Conservation (phyloP, 2,888 invertebrate genomes). For the Torymus texanus region DNA sequence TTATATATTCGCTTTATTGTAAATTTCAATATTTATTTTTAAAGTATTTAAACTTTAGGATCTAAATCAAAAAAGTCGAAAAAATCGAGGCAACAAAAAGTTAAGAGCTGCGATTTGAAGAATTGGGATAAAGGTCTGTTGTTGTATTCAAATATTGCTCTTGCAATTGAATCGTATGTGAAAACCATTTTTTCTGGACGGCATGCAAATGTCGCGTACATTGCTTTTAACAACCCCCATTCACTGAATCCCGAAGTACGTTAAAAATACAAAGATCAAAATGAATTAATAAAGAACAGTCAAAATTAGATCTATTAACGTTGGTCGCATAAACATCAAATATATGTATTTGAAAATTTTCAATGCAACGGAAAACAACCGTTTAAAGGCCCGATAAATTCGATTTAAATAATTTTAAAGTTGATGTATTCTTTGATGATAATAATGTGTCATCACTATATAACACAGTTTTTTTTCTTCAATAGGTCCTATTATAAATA, state of each 20-base stretch:
- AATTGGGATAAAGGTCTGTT: slow-evolving; percentile 52
- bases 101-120: slow-evolving; percentile 42
- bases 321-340: no score
- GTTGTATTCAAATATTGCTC: slow-evolving; percentile 23
- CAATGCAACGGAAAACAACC: background rate
- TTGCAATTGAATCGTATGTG: slow-evolving; percentile 39
- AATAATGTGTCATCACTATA: no score
- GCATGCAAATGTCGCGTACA: slow-evolving; percentile 29
- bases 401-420: no score
- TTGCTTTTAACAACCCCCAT: slow-evolving; percentile 14
- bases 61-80: slow-evolving; percentile 52
- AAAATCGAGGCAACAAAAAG: slow-evolving; percentile 46
- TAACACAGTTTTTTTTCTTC: no score
- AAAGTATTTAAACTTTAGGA: slow-evolving; percentile 50
- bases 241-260: background rate
- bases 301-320: no score
- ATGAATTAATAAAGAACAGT: no score
- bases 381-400: no score
- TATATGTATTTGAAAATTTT: background rate
- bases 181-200: slow-evolving; percentile 14
- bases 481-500: no score
- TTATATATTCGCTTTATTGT: no score
- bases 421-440: no score
- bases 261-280: background rate
- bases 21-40: background rate